These are phyloP conservation scores for Ormyrus rosae DNA, from an alignment of 2,888 invertebrate genomes.

Conservation along the genomic window DNA sequence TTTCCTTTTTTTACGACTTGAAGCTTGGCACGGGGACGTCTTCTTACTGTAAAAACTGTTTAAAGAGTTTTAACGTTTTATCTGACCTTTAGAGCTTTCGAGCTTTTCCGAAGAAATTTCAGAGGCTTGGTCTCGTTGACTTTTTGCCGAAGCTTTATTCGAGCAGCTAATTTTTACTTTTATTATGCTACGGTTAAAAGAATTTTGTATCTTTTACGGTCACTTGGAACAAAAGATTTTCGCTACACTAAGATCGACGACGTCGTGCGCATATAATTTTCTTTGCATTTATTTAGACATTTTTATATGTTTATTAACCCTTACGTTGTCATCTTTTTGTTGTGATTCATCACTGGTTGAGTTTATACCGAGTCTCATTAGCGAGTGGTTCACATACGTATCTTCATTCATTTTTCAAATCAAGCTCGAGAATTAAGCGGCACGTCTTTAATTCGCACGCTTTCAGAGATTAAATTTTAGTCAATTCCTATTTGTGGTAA, in stretches of 20 bases:
- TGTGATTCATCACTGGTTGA: slow-evolving; percentile 47
- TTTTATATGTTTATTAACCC: slow-evolving; percentile 32
- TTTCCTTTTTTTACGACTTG: slow-evolving; percentile 5
- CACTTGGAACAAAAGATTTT: not conserved
- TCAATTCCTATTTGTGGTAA: not conserved
- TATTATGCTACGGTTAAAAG: not conserved
- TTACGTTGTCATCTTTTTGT: slow-evolving; percentile 46
- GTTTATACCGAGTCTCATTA: slow-evolving; percentile 55
- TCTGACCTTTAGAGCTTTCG: not conserved
- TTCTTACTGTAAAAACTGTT: no score
- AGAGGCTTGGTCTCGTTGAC: not conserved
- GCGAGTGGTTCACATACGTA: not conserved
- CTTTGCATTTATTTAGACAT: slow-evolving; percentile 33
- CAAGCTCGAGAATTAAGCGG: slow-evolving; percentile 34
- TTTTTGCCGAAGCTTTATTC: not conserved
- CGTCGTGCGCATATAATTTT: not conserved
- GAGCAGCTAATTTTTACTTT: not conserved
- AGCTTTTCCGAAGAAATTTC: no score
- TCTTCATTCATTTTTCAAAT: slow-evolving; percentile 22
- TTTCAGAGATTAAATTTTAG: not conserved
- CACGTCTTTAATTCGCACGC: not conserved
- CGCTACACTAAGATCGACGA: not conserved
- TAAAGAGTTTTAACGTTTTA: not conserved
- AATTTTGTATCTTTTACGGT: no score
- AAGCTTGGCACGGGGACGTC: no score